Base-by-base conservation (phyloP, 2,797 vertebrate species). In the Salmo trutta region DNA sequence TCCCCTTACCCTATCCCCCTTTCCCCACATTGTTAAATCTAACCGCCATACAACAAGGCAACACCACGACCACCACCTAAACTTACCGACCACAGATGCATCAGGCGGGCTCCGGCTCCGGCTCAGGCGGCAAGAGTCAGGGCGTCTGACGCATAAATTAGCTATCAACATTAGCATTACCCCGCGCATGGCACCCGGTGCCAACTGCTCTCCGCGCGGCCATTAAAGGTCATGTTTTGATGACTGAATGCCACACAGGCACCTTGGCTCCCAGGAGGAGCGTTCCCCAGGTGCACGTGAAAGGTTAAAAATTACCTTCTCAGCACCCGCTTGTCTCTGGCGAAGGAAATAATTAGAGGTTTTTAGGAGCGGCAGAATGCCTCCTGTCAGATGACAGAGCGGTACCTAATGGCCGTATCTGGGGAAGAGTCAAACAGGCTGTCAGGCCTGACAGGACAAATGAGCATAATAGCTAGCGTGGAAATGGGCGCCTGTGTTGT, bases 161-260 rank as follows among this genome's bases (percentile, higher is more conserved):
- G 94, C 95, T 94, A 95, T 95, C 94, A 94, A 95, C 96, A 98
- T 98, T 97, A 99, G 96, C 97, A 96, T 96, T 92, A 95, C 91
- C 88, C 94, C 90, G 94, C 94, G 94, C 95, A 94, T 95, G 94
- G 91, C 95, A 95, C 95, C 96, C 95, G 93, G 94, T 94, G 93
- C 96, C 96, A 98, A 98, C 96, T 98, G 96, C 96, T 98, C 97
- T 98, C 97, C 91, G 94, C 95, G 95, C 96, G 96, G 96, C 97
- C 95, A 97, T 97, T 97, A 99, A 99, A 99, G 97, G 98, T 99
- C 98, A 99, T 97, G 97, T 98, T 98, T 98, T 99, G 97, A 99
- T 95, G 96, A 97, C 96, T 97, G 97, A 98, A 97, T 98, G 97
- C 96, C 97, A 98, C 96, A 96, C 96, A 95, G 96, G 97, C 97